Conservation (phyloP, 2,888 invertebrate species). For the Exephanes ischioxanthus region DNA sequence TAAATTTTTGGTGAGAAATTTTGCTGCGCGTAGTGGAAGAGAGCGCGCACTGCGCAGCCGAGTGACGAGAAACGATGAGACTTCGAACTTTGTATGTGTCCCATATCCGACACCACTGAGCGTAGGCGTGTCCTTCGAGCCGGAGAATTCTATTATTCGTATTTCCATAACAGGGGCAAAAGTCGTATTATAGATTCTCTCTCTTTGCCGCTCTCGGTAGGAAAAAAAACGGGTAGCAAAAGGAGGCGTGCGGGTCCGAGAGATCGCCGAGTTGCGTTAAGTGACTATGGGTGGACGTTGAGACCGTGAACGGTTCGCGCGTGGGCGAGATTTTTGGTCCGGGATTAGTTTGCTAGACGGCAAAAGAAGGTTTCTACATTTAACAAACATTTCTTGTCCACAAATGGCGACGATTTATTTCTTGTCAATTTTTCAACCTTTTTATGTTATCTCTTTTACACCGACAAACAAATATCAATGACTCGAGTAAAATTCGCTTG, state of each 20-base stretch:
- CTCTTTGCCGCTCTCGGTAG: not conserved
- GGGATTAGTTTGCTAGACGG: slow-evolving; percentile 66
- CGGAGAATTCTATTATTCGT: slow-evolving; percentile 38
- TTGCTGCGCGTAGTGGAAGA: too few relatives aligned
- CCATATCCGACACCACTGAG: not conserved
- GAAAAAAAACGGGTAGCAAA: slow-evolving; percentile 49
- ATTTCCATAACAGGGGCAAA: slow-evolving; percentile 38
- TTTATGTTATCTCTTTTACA: too few relatives aligned
- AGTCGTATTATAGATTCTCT: slow-evolving; percentile 32
- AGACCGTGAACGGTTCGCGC: slow-evolving; percentile 52
- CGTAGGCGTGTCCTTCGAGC: not conserved
- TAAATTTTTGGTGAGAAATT: too few relatives aligned
- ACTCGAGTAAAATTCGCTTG: too few relatives aligned
- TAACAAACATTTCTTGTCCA: too few relatives aligned
- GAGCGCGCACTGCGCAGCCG: too few relatives aligned
- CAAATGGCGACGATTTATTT: slow-evolving; percentile 5
- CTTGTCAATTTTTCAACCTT: too few relatives aligned
- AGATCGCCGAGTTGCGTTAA: slow-evolving; percentile 55
- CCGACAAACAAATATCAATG: too few relatives aligned
- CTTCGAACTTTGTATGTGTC: too few relatives aligned
- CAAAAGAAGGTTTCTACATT: too few relatives aligned
- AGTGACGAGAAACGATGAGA: too few relatives aligned
- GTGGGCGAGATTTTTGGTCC: slow-evolving; percentile 75
- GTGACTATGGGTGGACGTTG: slow-evolving; percentile 60
- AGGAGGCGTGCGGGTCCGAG: slow-evolving; percentile 40